These are phyloP conservation scores for Cantharis flavilabris DNA, from an alignment of 2,888 invertebrate genomes.

Conservation along the genomic window DNA sequence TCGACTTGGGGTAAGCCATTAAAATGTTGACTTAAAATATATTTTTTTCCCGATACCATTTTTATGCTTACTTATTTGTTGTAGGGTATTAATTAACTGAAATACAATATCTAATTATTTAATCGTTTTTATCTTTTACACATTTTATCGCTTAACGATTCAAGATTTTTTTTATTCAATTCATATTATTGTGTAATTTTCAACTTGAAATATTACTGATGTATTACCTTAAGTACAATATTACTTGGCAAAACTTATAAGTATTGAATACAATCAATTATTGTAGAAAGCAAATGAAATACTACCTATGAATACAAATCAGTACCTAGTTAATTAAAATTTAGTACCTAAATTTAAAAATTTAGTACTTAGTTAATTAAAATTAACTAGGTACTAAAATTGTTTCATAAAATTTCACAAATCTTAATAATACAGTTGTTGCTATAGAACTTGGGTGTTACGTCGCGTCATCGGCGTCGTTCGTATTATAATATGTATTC, in stretches of 20 bases:
- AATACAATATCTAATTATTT: neutral
- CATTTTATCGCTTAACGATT: neutral
- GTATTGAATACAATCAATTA: neutral
- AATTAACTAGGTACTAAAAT: no score
- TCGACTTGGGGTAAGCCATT: constrained; percentile 65
- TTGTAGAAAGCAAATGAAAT: no score
- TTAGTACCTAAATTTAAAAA: no score
- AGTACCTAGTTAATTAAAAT: no score
- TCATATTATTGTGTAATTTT: neutral
- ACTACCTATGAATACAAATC: no score
- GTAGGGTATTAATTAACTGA: no score
- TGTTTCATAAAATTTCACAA: no score
- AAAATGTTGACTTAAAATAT: constrained; percentile 66
- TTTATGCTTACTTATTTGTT: neutral
- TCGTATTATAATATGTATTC: no score
- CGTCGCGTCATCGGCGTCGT: no score
- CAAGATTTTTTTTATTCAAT: neutral
- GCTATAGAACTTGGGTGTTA: no score
- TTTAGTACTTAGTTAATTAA: no score
- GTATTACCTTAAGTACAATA: neutral
- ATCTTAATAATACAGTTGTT: no score
- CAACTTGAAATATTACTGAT: neutral
- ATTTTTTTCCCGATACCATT: constrained; percentile 59
- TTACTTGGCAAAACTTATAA: neutral
- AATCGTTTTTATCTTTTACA: neutral